A percentile compares a stretch with the other conserved stretches of the same genome.
Evolutionary conservation across 2,888 invertebrate species (phyloP).

Genomic region (Meandrusa payeni): DNA sequence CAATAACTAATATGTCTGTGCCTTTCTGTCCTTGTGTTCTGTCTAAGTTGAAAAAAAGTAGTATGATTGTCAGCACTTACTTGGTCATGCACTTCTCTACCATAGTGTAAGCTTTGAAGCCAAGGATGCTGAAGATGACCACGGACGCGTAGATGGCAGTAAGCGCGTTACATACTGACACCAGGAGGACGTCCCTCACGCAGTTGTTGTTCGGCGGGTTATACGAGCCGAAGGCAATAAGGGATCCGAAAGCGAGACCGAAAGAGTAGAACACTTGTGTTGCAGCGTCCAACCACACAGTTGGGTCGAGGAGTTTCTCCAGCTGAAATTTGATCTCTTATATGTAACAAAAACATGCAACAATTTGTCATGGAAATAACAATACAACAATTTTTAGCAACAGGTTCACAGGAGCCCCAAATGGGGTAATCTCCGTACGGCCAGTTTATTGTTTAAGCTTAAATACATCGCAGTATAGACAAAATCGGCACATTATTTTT

Average conservation of each 20-base stretch:
- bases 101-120: constrained; percentile 96
- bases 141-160: constrained; percentile 97
- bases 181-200: constrained; percentile 93
- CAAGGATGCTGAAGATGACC: constrained; percentile 96
- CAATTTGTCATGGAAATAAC: no score
- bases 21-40: no score
- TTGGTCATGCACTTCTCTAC: constrained; percentile 89
- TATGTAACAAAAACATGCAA: no score
- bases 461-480: no score
- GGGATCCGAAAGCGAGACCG: constrained; percentile 95
- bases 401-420: no score
- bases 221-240: constrained; percentile 97
- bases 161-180: constrained; percentile 94
- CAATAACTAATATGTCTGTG: no score
- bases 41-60: no score
- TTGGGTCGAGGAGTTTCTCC: constrained; percentile 91
- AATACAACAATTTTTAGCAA: no score
- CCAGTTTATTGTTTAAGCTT: no score
- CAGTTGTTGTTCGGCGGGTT: constrained; percentile 97
- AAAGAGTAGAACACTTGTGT: constrained; percentile 98
- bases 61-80: constrained; percentile 41
- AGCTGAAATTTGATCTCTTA: constrained; percentile 75
- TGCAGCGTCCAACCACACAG: constrained; percentile 97
- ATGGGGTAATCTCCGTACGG: no score
- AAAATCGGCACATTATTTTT: no score